These are phyloP conservation scores for Drusus annulatus DNA, from an alignment of 1,140 invertebrate genomes.

Conservation along the genomic window DNA sequence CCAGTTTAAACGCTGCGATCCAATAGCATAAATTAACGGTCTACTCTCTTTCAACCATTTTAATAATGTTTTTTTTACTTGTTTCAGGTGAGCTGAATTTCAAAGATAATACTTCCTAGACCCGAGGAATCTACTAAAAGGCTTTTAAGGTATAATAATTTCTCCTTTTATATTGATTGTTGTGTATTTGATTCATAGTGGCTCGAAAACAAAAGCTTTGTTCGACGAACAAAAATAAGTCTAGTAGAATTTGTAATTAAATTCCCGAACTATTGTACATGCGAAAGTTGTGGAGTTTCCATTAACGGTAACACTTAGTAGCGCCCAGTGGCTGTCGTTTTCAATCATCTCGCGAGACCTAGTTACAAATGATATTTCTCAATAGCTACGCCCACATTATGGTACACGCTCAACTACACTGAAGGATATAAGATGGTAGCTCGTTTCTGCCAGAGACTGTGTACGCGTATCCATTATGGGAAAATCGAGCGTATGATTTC, in stretches of 20 bases:
- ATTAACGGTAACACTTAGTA: too few species aligned
- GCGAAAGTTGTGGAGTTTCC: too few species aligned
- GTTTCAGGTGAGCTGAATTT: conserved; percentile 37
- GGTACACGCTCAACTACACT: background rate
- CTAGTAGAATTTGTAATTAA: too few species aligned
- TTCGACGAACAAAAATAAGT: too few species aligned
- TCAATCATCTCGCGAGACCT: conserved; percentile 10
- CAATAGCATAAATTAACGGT: background rate
- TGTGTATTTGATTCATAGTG: too few species aligned
- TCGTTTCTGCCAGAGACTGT: background rate
- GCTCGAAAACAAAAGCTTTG: too few species aligned
- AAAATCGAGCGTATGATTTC: conserved; percentile 22
- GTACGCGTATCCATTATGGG: conserved; percentile 13
- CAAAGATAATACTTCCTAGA: too few species aligned
- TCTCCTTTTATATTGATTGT: too few species aligned
- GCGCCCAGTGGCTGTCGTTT: background rate
- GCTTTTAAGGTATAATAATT: background rate
- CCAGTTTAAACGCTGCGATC: too few species aligned
- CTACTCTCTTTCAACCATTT: background rate
- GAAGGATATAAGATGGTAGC: conserved; percentile 12
- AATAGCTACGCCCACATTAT: conserved; percentile 15
- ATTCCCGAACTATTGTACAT: too few species aligned
- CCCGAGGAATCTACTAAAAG: too few species aligned
- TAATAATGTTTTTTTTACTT: conserved; percentile 10
- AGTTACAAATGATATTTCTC: conserved; percentile 21